Conservation (phyloP, 2,113 vertebrate species). For the Ageneiosus marmoratus region DNA sequence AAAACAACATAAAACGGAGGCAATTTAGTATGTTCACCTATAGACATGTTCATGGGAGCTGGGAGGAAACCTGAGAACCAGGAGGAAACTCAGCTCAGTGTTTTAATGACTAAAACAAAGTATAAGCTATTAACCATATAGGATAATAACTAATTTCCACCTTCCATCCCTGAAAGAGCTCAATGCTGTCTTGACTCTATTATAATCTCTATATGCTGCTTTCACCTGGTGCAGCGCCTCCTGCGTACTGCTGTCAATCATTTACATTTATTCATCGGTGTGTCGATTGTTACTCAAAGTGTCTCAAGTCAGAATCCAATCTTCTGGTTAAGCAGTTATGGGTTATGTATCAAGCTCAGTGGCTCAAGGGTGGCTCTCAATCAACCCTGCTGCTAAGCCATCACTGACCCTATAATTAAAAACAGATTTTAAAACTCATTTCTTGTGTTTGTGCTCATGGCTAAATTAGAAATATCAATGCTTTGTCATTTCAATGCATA, state of each 20-base stretch:
- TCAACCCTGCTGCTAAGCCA: not conserved
- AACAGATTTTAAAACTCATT: constrained; percentile 14
- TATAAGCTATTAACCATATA: not conserved
- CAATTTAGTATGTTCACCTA: not conserved
- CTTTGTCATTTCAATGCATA: not conserved
- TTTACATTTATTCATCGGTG: not conserved
- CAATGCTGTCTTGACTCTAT: not conserved
- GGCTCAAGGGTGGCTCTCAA: constrained; percentile 5
- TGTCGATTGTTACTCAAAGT: not conserved
- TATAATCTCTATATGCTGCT: not conserved
- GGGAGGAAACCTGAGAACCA: not conserved
- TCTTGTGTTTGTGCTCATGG: constrained; percentile 14
- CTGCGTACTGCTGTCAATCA: not conserved
- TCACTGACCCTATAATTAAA: constrained; percentile 19
- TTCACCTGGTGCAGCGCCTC: not conserved
- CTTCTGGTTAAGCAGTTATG: not conserved
- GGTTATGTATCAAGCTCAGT: constrained; percentile 8
- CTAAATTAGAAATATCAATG: not conserved
- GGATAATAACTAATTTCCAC: not conserved
- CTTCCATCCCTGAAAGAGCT: not conserved
- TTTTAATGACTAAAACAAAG: not conserved
- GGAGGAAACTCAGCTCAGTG: not conserved
- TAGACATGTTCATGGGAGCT: not conserved
- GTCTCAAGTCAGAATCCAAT: constrained; percentile 1
- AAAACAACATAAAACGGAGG: not conserved